Conservation (phyloP, 2,113 vertebrate genomes). For the Zosterops lateralis region DNA sequence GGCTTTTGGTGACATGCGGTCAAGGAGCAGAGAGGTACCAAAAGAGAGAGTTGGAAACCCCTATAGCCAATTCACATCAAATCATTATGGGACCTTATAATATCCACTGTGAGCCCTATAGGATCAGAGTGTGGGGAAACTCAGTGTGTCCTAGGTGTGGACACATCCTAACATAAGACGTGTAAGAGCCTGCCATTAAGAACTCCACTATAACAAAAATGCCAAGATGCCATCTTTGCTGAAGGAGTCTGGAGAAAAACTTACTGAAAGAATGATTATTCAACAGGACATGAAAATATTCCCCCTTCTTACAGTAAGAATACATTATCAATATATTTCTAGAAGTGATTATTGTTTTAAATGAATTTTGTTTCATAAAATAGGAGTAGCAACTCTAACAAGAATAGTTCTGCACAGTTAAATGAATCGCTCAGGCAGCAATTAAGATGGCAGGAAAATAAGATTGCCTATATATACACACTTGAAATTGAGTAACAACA, state of each 20-base stretch:
- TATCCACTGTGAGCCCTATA: background rate
- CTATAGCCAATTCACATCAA: fast-evolving
- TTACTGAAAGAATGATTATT: background rate
- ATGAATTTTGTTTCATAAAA: slow-evolving; percentile 19
- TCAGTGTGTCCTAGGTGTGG: background rate
- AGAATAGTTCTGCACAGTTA: slow-evolving; percentile 4
- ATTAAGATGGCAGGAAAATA: slow-evolving; percentile 13
- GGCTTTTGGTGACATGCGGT: background rate
- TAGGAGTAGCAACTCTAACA: background rate
- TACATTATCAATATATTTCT: background rate
- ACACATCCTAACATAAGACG: background rate
- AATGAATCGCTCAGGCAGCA: background rate
- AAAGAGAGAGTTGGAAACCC: background rate
- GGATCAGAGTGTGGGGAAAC: background rate
- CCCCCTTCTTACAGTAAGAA: background rate
- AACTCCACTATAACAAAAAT: background rate
- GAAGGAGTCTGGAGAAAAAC: background rate
- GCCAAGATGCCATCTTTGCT: background rate
- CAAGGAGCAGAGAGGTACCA: background rate
- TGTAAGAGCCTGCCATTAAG: background rate
- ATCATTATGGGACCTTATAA: background rate
- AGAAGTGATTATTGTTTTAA: background rate
- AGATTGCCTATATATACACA: background rate
- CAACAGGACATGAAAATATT: background rate
- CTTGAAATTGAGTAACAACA: background rate